Evolutionary conservation across 2,888 invertebrate genomes (phyloP).

Genomic region (Plutella xylostella): DNA sequence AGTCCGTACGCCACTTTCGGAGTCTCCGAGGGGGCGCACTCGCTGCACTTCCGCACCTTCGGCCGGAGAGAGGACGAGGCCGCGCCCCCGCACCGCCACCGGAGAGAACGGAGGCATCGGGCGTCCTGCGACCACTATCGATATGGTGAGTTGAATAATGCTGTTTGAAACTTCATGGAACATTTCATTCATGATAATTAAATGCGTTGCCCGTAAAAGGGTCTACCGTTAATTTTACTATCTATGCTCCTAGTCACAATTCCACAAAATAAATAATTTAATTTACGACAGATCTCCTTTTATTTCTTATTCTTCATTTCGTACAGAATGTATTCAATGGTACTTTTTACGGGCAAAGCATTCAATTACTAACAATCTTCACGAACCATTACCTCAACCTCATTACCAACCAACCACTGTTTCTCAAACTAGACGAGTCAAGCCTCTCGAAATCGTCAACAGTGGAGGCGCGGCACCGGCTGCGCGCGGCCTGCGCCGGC

Average conservation of each 20-base stretch:
- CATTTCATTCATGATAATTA: too few relatives aligned
- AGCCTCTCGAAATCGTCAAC: slow-evolving; percentile 75
- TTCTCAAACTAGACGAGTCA: slow-evolving; percentile 69
- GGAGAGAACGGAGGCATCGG: slow-evolving; percentile 29
- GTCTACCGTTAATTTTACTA: too few relatives aligned
- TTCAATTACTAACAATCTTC: too few relatives aligned
- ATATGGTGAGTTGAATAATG: slow-evolving; percentile 36
- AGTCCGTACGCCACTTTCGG: slow-evolving; percentile 86
- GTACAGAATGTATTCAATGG: too few relatives aligned
- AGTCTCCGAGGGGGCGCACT: slow-evolving; percentile 67
- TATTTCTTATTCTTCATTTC: too few relatives aligned
- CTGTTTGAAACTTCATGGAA: background rate
- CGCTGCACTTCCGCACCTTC: slow-evolving; percentile 83
- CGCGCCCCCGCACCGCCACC: slow-evolving; percentile 52
- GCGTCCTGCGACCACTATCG: slow-evolving; percentile 58
- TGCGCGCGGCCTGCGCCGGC: slow-evolving; percentile 42
- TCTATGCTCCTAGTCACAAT: too few relatives aligned
- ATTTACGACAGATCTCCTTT: too few relatives aligned
- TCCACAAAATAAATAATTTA: too few relatives aligned
- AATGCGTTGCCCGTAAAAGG: too few relatives aligned
- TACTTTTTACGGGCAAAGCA: too few relatives aligned
- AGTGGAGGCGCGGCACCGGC: slow-evolving; percentile 70
- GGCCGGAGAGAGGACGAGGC: slow-evolving; percentile 74
- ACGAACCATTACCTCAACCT: background rate
- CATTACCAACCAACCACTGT: background rate